Conservation (phyloP, 2,888 invertebrate species). For the Lampropteryx suffumata region DNA sequence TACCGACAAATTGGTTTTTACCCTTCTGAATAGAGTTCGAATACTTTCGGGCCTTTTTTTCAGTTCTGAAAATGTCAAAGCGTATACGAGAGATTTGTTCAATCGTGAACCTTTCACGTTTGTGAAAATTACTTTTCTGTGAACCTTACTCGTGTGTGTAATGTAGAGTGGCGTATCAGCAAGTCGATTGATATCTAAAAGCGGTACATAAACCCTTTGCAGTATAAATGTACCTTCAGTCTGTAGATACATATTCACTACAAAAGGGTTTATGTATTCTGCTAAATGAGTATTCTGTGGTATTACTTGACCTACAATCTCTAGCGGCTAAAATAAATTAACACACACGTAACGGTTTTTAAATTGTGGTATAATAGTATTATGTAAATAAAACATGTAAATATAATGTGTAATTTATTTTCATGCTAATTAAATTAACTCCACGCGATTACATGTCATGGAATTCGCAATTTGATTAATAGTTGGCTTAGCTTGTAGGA, state of each 20-base stretch:
- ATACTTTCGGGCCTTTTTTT: constrained; percentile 21
- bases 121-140: constrained; percentile 45
- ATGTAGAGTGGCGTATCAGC: constrained; percentile 57
- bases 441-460: constrained; percentile 3
- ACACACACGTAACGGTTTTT: too few species aligned
- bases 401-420: constrained; percentile 8
- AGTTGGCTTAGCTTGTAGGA: constrained; percentile 1
- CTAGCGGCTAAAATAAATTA: too few species aligned
- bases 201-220: constrained; percentile 9
- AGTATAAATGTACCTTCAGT: too few species aligned
- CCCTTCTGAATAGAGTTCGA: constrained; percentile 9
- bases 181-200: constrained; percentile 43
- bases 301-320: too few species aligned
- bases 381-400: too few species aligned
- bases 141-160: constrained; percentile 42
- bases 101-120: constrained; percentile 37
- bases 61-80: constrained; percentile 23
- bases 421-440: constrained; percentile 10
- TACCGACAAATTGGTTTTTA: constrained; percentile 19
- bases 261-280: neutral
- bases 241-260: neutral
- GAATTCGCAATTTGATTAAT: constrained; percentile 14
- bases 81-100: constrained; percentile 27
- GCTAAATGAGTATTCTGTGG: too few species aligned
- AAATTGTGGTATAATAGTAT: too few species aligned